Evolutionary conservation across 2,888 invertebrate species (phyloP), one percentile per base, ranked within the genome.

Genomic region (Microctonus aethiopoides): DNA sequence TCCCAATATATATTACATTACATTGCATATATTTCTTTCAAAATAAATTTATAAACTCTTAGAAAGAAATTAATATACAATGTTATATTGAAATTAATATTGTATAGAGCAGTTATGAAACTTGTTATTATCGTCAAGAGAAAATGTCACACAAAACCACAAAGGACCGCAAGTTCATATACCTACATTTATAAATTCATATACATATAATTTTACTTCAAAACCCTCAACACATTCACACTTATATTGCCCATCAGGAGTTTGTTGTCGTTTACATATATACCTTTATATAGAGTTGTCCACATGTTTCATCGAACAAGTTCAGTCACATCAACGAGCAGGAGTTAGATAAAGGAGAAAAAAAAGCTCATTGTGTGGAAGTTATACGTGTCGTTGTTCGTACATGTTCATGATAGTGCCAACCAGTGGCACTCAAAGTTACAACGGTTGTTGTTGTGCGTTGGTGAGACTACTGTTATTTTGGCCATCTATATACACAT

Each of bases 391-490:
- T 36, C 16, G 57, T 24, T 39, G 68, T 62, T 62, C 63, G 51
- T 34, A 69, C 57, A 16, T 57, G 64, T 64, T 67, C 67, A 67
- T 67, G 62, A 71, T 71, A 56, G 64, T 66, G 65, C 57, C 52
- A 60, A 60, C 32, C 24, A 56, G 57, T 26, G 59, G 66, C 70
- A 67, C 73, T 72, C 64, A 56, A 64, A 68, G 72, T 71, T 62
- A 67, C 67, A 64, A 34, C 52, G 52, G 16, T 54, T 61, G 63
- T 67, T 72, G 66, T 70, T 59, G 64, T 9, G 51, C 59, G 68
- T 68, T 64, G 56, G 54, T 63, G 63, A 66, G 63, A 41, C 60
- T 59, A 59, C 26, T 59, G 68, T 72, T 74, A 67, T 70, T 68
- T 70, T 51, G 59, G 24, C 46, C 32, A 34, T 62, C n/a, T n/a